These are phyloP conservation scores for Pipra filicauda DNA, from an alignment of 2,113 vertebrate genomes.

Conservation along the genomic window DNA sequence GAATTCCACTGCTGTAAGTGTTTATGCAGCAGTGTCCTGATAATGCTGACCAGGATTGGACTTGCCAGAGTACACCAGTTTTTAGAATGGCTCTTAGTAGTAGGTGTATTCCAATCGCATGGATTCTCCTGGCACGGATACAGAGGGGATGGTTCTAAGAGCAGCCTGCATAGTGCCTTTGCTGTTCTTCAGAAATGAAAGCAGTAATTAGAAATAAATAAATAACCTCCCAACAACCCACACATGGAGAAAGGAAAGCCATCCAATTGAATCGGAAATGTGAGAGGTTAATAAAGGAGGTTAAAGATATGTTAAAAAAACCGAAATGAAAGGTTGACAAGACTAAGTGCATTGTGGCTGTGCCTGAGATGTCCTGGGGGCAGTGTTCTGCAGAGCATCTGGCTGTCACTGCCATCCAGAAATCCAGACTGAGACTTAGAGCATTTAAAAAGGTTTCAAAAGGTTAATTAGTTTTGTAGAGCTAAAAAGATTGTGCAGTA, in stretches of 20 bases:
- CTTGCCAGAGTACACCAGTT: background rate
- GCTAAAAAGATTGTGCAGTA: background rate
- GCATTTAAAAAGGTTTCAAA: constrained; percentile 14
- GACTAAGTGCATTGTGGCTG: background rate
- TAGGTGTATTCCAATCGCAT: background rate
- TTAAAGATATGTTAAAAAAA: background rate
- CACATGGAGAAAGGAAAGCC: background rate
- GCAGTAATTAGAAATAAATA: background rate
- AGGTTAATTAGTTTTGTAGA: constrained; percentile 38
- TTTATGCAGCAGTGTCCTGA: background rate
- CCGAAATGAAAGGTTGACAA: background rate
- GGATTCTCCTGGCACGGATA: background rate
- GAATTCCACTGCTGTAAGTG: background rate
- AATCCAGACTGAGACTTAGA: background rate
- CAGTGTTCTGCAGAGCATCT: background rate
- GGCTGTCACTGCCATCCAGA: background rate
- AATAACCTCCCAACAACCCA: background rate
- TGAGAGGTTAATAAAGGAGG: background rate
- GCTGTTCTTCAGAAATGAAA: background rate
- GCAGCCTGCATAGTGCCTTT: background rate
- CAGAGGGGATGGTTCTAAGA: background rate
- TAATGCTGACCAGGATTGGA: background rate
- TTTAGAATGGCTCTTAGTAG: background rate
- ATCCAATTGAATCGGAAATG: background rate
- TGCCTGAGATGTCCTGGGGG: background rate